Evolutionary conservation across 2,888 invertebrate species (phyloP), one percentile per base, ranked within the genome.

Genomic region (Cryptocephalus moraei): DNA sequence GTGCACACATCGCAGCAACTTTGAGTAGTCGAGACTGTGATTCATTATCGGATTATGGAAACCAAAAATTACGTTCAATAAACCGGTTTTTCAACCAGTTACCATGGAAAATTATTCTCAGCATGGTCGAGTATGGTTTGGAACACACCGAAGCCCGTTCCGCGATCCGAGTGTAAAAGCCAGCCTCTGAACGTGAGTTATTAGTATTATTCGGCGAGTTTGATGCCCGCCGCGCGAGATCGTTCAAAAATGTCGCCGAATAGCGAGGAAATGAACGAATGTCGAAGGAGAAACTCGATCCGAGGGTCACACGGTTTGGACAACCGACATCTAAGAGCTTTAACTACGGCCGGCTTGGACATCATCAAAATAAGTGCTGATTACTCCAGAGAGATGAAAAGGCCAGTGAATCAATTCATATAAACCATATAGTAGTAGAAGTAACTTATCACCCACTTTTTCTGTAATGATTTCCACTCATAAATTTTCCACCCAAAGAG

Each of bases 101-200:
- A 34, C 43, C 43, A 4, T 43, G 43, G 43, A 31, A 33, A n/a
- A 43, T 9, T 9, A 12, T 43, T 43, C 33, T 43, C 4, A 43
- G 43, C 14, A 43, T 11, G 34, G 8, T 43, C n/a, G 34, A 43
- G 12, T 43, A 40, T 40, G 40, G 12, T 6, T 36, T 36, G 6
- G 36, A 40, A 8, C 39, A 39, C 11, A 13, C 39, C 9, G 4
- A 40, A 14, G 40, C 40, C 2, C 40, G 10, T 13, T 12, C 40
- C 10, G 11, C 40, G 22, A 4, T 40, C 6, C 40, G 6, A 2
- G 10, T 13, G 10, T 8, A 40, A 6, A 12, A 40, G 13, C 40
- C 40, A 4, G 4, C 2, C 4, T 40, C 40, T 3, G 8, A 40
- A n/a, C 40, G 40, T 40, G 2, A 40, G 3, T 10, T 40, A 6